Evolutionary conservation across 2,113 vertebrate genomes (phyloP).

Genomic region (Pseudolaguvia tuberculata): DNA sequence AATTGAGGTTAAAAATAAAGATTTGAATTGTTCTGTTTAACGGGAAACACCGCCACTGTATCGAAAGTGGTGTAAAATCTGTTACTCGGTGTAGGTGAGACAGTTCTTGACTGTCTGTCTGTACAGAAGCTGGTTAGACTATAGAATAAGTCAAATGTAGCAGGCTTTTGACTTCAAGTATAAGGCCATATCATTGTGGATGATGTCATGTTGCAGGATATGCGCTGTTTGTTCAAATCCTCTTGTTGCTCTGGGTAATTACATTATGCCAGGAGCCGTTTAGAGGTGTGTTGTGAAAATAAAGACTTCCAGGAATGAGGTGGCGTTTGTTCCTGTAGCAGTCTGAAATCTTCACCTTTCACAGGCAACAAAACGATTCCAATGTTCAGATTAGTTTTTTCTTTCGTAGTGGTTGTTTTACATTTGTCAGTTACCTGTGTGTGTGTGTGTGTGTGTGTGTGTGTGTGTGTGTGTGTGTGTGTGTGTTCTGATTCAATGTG

Average conservation of each 20-base stretch:
- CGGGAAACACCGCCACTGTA: neutral
- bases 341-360: neutral
- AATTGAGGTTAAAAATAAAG: neutral
- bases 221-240: neutral
- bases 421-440: too few species aligned
- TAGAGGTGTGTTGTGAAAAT: conserved; percentile 9
- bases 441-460: too few species aligned
- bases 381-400: too few species aligned
- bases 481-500: too few species aligned
- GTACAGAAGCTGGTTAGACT: too few species aligned
- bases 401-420: too few species aligned
- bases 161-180: neutral
- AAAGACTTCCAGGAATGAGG: neutral
- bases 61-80: neutral
- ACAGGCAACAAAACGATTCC: too few species aligned
- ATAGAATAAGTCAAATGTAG: too few species aligned
- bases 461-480: too few species aligned
- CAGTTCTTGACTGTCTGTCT: neutral
- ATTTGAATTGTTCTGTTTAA: neutral
- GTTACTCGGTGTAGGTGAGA: neutral
- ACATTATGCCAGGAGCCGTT: neutral
- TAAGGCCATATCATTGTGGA: neutral
- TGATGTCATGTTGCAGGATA: neutral
- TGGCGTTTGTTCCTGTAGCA: too few species aligned
- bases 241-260: neutral